These are phyloP conservation scores for Gymnodraco acuticeps DNA, from an alignment of 2,797 vertebrate species.

Conservation along the genomic window DNA sequence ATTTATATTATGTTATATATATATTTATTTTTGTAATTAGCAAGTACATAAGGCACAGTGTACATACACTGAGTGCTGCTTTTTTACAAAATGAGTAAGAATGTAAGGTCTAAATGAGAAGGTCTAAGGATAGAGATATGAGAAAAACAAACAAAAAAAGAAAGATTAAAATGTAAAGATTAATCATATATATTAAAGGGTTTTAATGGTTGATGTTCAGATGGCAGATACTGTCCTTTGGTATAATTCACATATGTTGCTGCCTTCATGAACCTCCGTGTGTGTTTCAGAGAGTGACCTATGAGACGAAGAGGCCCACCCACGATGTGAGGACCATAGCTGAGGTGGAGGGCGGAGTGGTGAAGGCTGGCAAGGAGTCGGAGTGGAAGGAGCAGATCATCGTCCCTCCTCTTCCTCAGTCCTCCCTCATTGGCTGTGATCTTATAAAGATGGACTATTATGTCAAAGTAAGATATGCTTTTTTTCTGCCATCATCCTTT, in stretches of 20 bases:
- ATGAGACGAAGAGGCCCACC: conserved; percentile 91
- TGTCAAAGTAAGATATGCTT: conserved; percentile 86
- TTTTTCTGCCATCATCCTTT: background rate
- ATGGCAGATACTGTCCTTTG: background rate
- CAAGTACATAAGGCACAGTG: no score
- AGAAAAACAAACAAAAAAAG: no score
- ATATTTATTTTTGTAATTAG: no score
- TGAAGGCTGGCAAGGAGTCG: conserved; percentile 90
- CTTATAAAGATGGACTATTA: conserved; percentile 95
- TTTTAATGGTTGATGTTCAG: background rate
- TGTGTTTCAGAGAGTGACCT: conserved; percentile 91
- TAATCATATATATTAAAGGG: background rate
- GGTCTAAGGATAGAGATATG: no score
- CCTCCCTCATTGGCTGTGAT: conserved; percentile 89
- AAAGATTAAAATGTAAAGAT: background rate
- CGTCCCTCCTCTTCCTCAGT: conserved; percentile 93
- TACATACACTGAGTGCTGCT: no score
- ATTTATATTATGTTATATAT: no score
- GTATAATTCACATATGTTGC: background rate
- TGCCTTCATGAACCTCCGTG: background rate
- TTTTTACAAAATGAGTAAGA: no score
- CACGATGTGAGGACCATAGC: conserved; percentile 89
- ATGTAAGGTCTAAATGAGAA: no score
- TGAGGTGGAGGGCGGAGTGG: conserved; percentile 89
- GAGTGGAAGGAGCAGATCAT: conserved; percentile 96